Base-by-base conservation (phyloP, 2,888 invertebrate genomes). In the Hoplodrina blanda region DNA sequence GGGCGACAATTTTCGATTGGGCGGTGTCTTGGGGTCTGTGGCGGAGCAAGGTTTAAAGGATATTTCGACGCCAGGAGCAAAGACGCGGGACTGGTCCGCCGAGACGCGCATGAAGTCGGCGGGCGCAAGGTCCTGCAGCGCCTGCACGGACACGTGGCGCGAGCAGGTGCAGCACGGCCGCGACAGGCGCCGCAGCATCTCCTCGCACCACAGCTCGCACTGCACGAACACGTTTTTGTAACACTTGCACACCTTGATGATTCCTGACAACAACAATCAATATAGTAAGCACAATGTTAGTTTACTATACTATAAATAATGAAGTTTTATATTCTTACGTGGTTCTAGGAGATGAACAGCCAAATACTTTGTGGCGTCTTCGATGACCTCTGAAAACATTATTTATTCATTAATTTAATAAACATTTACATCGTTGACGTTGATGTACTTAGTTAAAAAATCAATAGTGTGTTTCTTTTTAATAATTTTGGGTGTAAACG, bases 151-250 rank as follows among this genome's bases (percentile, higher is more conserved):
- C 50, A 91, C 87, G 80, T 93, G 93, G 0, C 93, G 90, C 17
- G 92, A 91, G 81, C 95, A 95, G 10, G 90, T 91, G 85, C 94
- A 94, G 75, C 92, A 90, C 0, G 94, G 94, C n/a, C 88, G 88
- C 4, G 89, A 81, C 62, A 93, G 91, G 33, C 90, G 91, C 7
- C 94, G 90, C 52, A 95, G 76, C 30, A 93, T 94, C 85, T 94
- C 95, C 57, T 94, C 94, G 81, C 93, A 92, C 94, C 95, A 94
- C 71, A 95, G 78, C 81, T 95, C 95, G 82, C 95, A 95, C 82
- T 95, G 95, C 13, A 95, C 93, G 78, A 93, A 92, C 53, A 92
- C 94, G 75, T 91, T 94, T 84, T 94, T 95, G 93, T 92, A 93
- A 81, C 95, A 95, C 75, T 93, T 94, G 91, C 95, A 95, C 25